Evolutionary conservation across 2,797 vertebrate genomes (phyloP).

Genomic region (Eulemur rubriventer): DNA sequence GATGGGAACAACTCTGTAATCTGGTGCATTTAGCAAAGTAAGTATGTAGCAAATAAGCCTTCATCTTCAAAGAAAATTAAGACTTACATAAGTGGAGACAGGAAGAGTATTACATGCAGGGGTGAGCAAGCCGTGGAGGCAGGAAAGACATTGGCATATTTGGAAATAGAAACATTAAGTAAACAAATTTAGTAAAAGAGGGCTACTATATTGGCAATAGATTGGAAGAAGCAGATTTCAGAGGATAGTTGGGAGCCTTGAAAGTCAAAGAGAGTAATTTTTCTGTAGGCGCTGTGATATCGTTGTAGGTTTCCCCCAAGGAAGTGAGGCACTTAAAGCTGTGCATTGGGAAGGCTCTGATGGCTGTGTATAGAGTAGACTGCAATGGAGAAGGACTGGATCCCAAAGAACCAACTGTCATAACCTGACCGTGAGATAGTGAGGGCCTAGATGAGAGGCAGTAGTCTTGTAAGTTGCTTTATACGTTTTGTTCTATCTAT

Average conservation of each 20-base stretch:
- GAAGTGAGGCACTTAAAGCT: neutral
- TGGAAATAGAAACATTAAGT: neutral
- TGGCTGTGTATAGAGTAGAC: neutral
- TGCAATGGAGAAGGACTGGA: neutral
- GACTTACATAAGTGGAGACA: neutral
- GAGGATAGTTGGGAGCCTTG: neutral
- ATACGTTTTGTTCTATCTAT: neutral
- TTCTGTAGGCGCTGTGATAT: neutral
- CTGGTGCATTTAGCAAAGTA: neutral
- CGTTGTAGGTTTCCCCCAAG: neutral
- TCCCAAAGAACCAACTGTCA: no score
- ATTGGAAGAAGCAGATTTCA: neutral
- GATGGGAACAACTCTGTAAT: neutral
- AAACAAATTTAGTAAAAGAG: neutral
- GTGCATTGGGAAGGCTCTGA: neutral
- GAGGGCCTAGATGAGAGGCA: neutral
- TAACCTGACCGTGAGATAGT: neutral
- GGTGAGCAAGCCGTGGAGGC: neutral
- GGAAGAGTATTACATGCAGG: neutral
- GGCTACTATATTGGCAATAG: neutral
- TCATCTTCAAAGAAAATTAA: constrained; percentile 2
- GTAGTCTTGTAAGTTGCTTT: neutral
- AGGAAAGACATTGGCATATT: neutral
- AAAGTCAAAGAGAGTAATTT: neutral
- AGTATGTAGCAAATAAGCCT: neutral